phyloP scores from a whole-genome alignment of 2,888 invertebrate species.

The Ochropacha duplaris region DNA sequence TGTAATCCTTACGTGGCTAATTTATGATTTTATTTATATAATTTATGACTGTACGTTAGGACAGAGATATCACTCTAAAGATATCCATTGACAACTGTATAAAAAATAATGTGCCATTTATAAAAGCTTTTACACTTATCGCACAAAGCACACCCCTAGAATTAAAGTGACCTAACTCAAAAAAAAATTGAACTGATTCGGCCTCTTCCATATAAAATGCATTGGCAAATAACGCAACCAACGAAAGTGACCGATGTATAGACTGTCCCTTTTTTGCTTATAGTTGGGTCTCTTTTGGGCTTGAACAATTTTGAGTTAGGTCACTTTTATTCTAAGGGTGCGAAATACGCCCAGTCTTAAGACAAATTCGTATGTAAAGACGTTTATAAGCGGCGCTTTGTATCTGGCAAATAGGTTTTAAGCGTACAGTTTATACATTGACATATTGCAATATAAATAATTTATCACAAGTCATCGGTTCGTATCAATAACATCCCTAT shows the following conservation, averaged over 20 bases:
- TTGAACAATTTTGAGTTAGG: no score
- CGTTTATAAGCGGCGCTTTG: slow-evolving; percentile 18
- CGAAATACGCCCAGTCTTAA: no score
- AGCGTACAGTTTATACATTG: slow-evolving; percentile 53
- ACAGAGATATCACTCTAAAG: slow-evolving; percentile 19
- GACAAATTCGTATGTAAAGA: slow-evolving; percentile 23
- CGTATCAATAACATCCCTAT: slow-evolving; percentile 38
- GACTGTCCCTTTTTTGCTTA: no score
- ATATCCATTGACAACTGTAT: slow-evolving; percentile 6
- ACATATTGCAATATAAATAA: slow-evolving; percentile 53
- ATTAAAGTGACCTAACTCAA: no score
- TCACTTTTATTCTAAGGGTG: no score
- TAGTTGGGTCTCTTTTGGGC: no score
- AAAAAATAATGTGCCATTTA: background rate
- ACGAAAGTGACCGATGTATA: no score
- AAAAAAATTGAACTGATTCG: no score
- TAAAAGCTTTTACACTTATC: background rate
- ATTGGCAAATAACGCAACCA: no score
- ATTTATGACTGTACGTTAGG: slow-evolving; percentile 47
- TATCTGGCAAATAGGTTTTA: slow-evolving; percentile 30
- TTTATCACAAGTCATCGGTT: slow-evolving; percentile 38
- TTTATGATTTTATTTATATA: slow-evolving; percentile 64
- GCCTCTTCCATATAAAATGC: no score
- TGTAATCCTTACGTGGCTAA: slow-evolving; percentile 56
- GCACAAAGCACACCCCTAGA: no score